Conservation (phyloP, 2,888 invertebrate genomes). For the Folsomia manolachei region DNA sequence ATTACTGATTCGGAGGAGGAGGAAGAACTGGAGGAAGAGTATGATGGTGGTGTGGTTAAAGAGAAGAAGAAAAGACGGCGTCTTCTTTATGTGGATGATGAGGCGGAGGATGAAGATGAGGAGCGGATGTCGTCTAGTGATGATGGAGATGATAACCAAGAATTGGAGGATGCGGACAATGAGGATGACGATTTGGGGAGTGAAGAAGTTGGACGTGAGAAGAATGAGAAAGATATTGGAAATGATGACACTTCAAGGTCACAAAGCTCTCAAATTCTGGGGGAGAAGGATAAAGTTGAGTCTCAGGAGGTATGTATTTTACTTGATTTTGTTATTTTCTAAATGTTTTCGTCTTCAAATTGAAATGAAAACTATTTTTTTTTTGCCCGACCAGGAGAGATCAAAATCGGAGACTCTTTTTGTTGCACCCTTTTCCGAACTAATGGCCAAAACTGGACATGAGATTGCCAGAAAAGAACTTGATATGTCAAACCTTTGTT, state of each 20-base stretch:
- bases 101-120: constrained; percentile 53
- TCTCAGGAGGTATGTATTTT: too few relatives aligned
- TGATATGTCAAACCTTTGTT: constrained; percentile 57
- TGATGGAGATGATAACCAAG: constrained; percentile 42
- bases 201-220: constrained; percentile 46
- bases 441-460: constrained; percentile 22
- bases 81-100: constrained; percentile 31
- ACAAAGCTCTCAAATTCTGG: too few relatives aligned
- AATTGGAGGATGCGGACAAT: constrained; percentile 56
- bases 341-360: too few relatives aligned
- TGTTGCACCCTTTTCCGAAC: constrained; percentile 7
- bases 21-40: constrained; percentile 33
- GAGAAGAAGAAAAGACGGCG: constrained; percentile 57
- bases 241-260: neutral
- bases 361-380: too few relatives aligned
- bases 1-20: constrained; percentile 54
- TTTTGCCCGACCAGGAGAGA: too few relatives aligned
- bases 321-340: too few relatives aligned
- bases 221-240: too few relatives aligned
- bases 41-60: constrained; percentile 53
- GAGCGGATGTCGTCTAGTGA: constrained; percentile 10
- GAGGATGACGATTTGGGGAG: constrained; percentile 52
- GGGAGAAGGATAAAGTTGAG: too few relatives aligned
- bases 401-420: neutral
- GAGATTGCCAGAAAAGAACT: constrained; percentile 27